phyloP scores from a whole-genome alignment of 1,140 invertebrate species.

The Caenorhabditis latens region DNA sequence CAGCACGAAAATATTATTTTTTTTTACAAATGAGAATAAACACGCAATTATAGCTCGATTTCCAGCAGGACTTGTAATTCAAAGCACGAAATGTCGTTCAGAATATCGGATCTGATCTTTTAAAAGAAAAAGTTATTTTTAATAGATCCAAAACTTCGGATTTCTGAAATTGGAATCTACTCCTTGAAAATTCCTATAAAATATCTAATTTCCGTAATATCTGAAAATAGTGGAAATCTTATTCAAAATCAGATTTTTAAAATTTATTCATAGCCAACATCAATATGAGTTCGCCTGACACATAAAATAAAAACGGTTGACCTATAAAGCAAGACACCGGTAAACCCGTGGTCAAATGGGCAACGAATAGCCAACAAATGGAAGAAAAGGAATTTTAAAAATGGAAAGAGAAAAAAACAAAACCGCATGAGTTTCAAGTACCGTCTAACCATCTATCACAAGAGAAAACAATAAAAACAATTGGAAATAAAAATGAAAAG shows the following conservation, averaged over 20 bases:
- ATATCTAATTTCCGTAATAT: too few species aligned
- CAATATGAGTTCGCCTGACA: slow-evolving; percentile 14
- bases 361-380: not conserved
- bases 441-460: slow-evolving; percentile 21
- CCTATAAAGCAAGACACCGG: slow-evolving; percentile 49
- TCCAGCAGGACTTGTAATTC: too few species aligned
- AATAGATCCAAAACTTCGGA: too few species aligned
- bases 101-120: too few species aligned
- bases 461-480: not conserved
- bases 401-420: slow-evolving; percentile 2
- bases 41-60: too few species aligned
- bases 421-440: slow-evolving; percentile 32
- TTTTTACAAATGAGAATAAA: too few species aligned
- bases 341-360: slow-evolving; percentile 41
- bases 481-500: not conserved
- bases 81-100: too few species aligned
- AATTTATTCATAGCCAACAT: not conserved
- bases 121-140: too few species aligned
- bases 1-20: too few species aligned
- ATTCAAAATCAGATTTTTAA: not conserved
- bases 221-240: too few species aligned
- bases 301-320: not conserved
- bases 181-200: too few species aligned
- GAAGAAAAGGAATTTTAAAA: not conserved
- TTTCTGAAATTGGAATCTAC: too few species aligned